Conservation (phyloP, 2,113 vertebrate species). For the Plecotus auritus region DNA sequence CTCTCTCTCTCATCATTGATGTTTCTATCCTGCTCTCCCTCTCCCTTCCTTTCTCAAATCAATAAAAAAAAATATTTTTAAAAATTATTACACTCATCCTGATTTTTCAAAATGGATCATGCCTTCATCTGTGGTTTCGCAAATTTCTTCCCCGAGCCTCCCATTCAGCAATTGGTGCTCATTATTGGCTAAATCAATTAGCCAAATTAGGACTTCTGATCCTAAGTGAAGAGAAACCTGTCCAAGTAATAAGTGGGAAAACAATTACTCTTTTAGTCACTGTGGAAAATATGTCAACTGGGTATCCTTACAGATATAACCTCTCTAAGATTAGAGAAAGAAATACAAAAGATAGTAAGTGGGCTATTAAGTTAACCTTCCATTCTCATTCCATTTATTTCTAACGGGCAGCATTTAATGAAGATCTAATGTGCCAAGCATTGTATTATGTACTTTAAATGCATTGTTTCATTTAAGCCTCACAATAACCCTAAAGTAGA, state of each 20-base stretch:
- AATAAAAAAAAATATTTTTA: too few relatives aligned
- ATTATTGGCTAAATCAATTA: neutral
- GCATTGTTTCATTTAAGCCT: neutral
- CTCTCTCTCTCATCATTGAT: too few relatives aligned
- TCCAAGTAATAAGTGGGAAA: constrained; percentile 20
- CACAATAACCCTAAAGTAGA: neutral
- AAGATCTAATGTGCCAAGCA: neutral
- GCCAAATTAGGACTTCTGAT: neutral
- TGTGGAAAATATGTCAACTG: neutral
- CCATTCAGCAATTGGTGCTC: neutral
- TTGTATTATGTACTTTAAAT: neutral
- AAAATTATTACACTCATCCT: neutral
- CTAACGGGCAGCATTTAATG: neutral
- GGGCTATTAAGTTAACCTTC: neutral
- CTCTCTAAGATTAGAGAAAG: neutral
- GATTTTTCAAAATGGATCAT: neutral
- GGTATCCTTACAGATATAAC: constrained; percentile 1
- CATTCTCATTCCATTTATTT: neutral
- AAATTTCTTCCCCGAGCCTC: neutral
- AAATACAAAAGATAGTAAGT: neutral
- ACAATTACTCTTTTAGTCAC: neutral
- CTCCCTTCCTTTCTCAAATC: too few relatives aligned
- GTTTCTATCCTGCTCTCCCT: too few relatives aligned
- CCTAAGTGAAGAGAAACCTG: constrained; percentile 25
- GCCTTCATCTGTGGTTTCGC: neutral